A percentile compares a stretch with the other conserved stretches of the same genome.
phyloP scores from a whole-genome alignment of 2,888 invertebrate genomes.

The Dichetophora obliterata region DNA sequence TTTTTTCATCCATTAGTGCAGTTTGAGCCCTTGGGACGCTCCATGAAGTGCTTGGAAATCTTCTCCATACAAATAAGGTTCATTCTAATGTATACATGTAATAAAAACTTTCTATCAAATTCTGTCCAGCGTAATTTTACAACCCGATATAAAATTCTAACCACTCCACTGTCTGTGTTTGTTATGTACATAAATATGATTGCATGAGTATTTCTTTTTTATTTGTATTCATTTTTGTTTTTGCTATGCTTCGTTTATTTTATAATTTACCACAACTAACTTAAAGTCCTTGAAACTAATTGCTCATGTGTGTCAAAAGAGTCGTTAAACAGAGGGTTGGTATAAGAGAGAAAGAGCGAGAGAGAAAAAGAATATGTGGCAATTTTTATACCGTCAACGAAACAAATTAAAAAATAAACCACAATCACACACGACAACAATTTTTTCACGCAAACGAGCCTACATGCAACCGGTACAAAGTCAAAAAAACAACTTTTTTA shows the following conservation, averaged over 20 bases:
- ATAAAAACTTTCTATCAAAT: no score
- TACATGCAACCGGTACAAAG: neutral
- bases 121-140: no score
- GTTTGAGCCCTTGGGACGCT: no score
- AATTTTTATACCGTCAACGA: neutral
- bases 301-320: neutral
- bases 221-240: no score
- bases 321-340: neutral
- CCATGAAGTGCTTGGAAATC: no score
- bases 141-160: constrained; percentile 7
- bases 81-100: no score
- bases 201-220: neutral
- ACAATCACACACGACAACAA: constrained; percentile 7
- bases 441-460: constrained; percentile 6
- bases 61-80: no score
- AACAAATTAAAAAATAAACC: no score
- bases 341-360: neutral
- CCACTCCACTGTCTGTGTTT: constrained; percentile 29
- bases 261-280: constrained; percentile 40
- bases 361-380: neutral
- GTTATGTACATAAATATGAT: neutral
- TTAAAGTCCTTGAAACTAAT: constrained; percentile 43
- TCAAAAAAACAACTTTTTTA: no score
- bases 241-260: constrained; percentile 37
- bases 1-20: no score